Evolutionary conservation across 2,113 vertebrate species (phyloP), one percentile per base, ranked within the genome.

Genomic region (Eidolon helvum): DNA sequence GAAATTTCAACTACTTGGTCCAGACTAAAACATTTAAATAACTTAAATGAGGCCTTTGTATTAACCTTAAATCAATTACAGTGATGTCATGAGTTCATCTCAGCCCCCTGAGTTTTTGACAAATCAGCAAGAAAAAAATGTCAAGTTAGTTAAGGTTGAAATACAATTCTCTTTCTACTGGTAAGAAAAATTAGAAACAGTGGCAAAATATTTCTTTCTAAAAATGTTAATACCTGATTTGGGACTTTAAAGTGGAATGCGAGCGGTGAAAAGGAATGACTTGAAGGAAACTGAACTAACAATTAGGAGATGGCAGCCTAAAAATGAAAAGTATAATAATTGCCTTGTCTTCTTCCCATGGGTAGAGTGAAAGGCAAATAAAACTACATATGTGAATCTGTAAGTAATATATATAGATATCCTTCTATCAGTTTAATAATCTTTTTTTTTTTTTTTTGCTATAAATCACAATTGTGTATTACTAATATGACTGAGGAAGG

Each of bases 81-180:
- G 38, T n/a, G 26, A 48, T 33, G 30, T 50, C 3, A 3, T 30
- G 24, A 57, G 14, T 63, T 63, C 35, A 50, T 78, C 50, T 69
- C 50, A 87, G 53, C 9, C 26, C 11, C 40, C 35, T 65, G 24
- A 79, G 15, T 35, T 91, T 84, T 48, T 48, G 40, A 43, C 77
- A 94, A 95, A 86, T 82, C 22, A 88, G 55, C 35, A 90, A 12
- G 59, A 96, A 66, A 18, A 77, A 93, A 94, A 87, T 82, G 33
- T 40, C 71, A 85, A 93, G 1, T 38, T 18, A 77, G 35, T 85
- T 22, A 90, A 57, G 14, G 19, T 0, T 61, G 35, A 95, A 92
- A 82, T 33, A 45, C 0, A 79, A 24, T 92, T 55, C 50, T 95
- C 69, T 91, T 77, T 38, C 68, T 91, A 40, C 28, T 84, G 16